Percentiles rank a stretch among this genome's conserved stretches.
phyloP scores from a whole-genome alignment of 2,888 invertebrate genomes.

The Tortricodes alternella region DNA sequence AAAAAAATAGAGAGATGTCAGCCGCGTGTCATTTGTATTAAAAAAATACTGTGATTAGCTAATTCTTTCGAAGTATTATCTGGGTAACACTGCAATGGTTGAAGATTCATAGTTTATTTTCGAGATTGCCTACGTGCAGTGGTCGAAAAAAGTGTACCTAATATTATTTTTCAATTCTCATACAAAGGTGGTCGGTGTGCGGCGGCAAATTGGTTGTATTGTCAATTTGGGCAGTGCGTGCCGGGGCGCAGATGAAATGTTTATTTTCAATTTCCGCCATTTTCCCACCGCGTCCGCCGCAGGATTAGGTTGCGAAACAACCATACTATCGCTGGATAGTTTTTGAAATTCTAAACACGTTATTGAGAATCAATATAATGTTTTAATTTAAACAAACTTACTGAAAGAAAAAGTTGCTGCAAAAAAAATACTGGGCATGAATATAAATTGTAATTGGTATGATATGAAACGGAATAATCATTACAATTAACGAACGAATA shows the following conservation, averaged over 20 bases:
- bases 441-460: not conserved
- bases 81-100: slow-evolving; percentile 26
- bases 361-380: not conserved
- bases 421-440: not conserved
- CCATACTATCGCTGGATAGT: slow-evolving; percentile 53
- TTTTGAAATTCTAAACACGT: slow-evolving; percentile 34
- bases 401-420: not conserved
- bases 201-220: slow-evolving; percentile 82
- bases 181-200: slow-evolving; percentile 80
- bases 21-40: not conserved
- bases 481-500: slow-evolving; percentile 42
- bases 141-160: slow-evolving; percentile 69
- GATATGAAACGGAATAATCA: slow-evolving; percentile 35
- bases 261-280: slow-evolving; percentile 82
- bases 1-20: slow-evolving; percentile 1
- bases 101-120: slow-evolving; percentile 73
- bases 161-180: slow-evolving; percentile 83
- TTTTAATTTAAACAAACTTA: no score
- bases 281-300: slow-evolving; percentile 72
- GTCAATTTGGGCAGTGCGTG: slow-evolving; percentile 83
- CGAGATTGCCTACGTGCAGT: slow-evolving; percentile 69
- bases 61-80: not conserved
- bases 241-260: slow-evolving; percentile 79
- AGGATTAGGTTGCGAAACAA: slow-evolving; percentile 72
- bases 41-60: not conserved